Evolutionary conservation across 2,113 vertebrate species (phyloP), one percentile per base, ranked within the genome.

Genomic region (Pelodiscus sinensis): DNA sequence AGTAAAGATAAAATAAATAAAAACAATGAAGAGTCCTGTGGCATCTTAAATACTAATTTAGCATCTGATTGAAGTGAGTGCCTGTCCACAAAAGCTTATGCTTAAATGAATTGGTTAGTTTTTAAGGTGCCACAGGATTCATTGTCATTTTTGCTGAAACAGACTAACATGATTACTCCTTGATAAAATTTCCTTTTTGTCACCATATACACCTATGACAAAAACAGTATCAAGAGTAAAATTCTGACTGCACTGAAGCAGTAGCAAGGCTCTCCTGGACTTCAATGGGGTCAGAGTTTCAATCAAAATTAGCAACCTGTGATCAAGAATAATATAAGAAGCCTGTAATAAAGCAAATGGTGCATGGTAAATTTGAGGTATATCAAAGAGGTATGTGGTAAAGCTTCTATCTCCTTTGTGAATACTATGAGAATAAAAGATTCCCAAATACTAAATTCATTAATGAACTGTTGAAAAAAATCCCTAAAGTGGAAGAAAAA

Each of bases 351-450:
- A 82, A 8, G 24, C 4, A 81, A 5, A 52, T 86, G 2, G 35
- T 14, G 65, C 9, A 51, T 24, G 51, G 55, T 3, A 78, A 18
- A 0, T 0, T 4, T 60, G 12, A 87, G 6, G 25, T 78, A 65
- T 3, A 78, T 60, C 31, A 55, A 27, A 3, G 78, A 54, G 21
- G n/a, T 50, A 60, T 16, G 13, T 65, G 60, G 27, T 24, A 92
- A 94, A 87, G 82, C 12, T 31, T 24, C 73, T 65, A 58, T 54
- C 73, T 75, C 75, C 21, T 84, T 58, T 55, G 13, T 58, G 86
- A 91, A 83, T 80, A 89, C 1, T 82, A 79, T 24, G 44, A 24
- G 2, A 85, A 0, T 1, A 52, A 15, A 82, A 24, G 62, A 16
- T 77, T 0, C 16, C 1, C 51, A 4, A 2, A 8, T 81, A 21